A percentile compares a stretch with the other conserved stretches of the same genome.
Conservation (phyloP, 2,797 vertebrate species). For the Chloroceryle amazona region DNA sequence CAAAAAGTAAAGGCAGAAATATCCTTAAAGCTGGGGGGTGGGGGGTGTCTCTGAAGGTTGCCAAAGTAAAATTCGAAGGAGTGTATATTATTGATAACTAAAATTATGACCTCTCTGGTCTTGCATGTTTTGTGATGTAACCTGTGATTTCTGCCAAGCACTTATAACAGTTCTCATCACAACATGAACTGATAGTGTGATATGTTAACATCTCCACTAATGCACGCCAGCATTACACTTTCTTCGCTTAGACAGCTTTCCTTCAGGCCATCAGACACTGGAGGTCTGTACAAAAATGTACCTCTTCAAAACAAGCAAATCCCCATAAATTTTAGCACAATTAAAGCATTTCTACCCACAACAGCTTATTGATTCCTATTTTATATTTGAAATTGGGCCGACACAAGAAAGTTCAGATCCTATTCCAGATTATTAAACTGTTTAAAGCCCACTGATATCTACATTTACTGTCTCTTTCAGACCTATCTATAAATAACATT, state of each 20-base stretch:
- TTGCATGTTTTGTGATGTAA: constrained; percentile 55
- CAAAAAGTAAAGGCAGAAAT: not conserved
- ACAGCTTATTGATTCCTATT: not conserved
- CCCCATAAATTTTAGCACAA: not conserved
- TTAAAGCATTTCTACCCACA: not conserved
- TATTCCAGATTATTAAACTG: constrained; percentile 1
- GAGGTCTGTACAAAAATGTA: constrained; percentile 40
- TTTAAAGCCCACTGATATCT: not conserved
- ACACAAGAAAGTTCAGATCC: not conserved
- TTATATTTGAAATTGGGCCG: not conserved
- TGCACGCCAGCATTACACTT: constrained; percentile 58
- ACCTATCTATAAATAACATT: constrained; percentile 21
- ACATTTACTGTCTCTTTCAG: not conserved
- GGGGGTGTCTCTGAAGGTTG: not conserved
- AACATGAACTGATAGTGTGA: constrained; percentile 70
- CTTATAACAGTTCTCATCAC: constrained; percentile 67
- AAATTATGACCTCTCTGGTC: constrained; percentile 37
- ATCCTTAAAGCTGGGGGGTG: not conserved
- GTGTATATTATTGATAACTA: constrained; percentile 55
- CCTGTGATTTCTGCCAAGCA: constrained; percentile 68
- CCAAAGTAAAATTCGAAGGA: constrained; percentile 41
- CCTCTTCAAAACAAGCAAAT: constrained; percentile 21
- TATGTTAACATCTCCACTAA: constrained; percentile 64
- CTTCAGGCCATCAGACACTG: constrained; percentile 60
- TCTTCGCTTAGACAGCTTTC: constrained; percentile 55